Conservation (phyloP, 1,140 invertebrate species). For the Diachasmimorpha longicaudata region DNA sequence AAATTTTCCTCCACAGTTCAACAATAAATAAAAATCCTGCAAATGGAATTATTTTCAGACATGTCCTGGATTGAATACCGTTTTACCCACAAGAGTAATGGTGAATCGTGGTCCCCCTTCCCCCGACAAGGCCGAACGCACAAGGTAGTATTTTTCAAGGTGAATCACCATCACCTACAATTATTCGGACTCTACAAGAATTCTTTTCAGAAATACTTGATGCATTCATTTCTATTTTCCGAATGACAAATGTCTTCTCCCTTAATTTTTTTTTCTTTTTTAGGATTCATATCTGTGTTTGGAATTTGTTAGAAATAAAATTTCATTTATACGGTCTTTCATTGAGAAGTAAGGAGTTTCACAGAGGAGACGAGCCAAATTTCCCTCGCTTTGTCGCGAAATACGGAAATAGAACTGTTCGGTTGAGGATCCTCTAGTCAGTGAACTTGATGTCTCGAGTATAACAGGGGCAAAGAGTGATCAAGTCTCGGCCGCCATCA, state of each 20-base stretch:
- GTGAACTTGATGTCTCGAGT: conserved; percentile 25
- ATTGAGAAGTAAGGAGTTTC: neutral
- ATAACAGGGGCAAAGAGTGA: neutral
- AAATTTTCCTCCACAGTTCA: too few relatives aligned
- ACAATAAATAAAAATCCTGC: neutral
- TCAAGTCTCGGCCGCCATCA: too few relatives aligned
- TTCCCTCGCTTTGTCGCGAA: conserved; percentile 16
- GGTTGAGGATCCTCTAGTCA: conserved; percentile 17
- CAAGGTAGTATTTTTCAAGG: conserved; percentile 41
- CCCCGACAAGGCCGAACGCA: conserved; percentile 31
- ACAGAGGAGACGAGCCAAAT: neutral
- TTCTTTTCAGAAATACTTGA: conserved; percentile 22
- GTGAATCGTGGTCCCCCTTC: neutral
- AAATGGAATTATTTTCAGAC: neutral
- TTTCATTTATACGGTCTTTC: too few relatives aligned
- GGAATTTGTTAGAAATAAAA: too few relatives aligned
- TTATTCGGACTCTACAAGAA: neutral
- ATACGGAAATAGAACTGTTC: conserved; percentile 26
- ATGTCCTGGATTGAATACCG: neutral
- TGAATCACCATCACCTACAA: conserved; percentile 36
- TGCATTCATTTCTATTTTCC: neutral
- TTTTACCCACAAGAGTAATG: conserved; percentile 4
- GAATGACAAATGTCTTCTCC: neutral
- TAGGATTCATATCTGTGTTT: too few relatives aligned
- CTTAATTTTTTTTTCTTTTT: too few relatives aligned